Evolutionary conservation across 2,888 invertebrate genomes (phyloP).

Genomic region (Pyrocoelia pectoralis): DNA sequence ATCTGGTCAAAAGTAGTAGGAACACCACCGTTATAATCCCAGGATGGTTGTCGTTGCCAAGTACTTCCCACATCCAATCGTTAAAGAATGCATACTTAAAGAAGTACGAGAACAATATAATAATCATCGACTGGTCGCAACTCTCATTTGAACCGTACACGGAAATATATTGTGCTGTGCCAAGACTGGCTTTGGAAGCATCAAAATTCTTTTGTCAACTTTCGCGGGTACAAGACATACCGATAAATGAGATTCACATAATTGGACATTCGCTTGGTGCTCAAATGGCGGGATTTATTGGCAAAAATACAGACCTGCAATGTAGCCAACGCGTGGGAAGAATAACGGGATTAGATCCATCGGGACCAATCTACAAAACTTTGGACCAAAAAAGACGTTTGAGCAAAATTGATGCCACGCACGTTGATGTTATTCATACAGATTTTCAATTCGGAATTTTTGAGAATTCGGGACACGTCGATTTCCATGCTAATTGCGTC

Average conservation of each 20-base stretch:
- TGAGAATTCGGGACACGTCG: conserved; percentile 11
- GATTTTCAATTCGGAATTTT: conserved; percentile 13
- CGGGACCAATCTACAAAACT: conserved; percentile 13
- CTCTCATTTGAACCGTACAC: conserved; percentile 4
- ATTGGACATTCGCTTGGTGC: conserved; percentile 5
- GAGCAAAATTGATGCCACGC: conserved; percentile 10
- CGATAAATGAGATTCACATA: neutral
- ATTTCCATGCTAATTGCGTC: conserved; percentile 23
- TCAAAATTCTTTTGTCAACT: neutral
- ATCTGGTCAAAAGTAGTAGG: neutral
- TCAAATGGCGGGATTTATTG: neutral
- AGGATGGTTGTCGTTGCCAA: conserved; percentile 18
- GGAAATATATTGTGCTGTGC: conserved; percentile 8
- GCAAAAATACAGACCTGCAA: neutral
- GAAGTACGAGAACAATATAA: conserved; percentile 18
- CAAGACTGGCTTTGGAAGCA: neutral
- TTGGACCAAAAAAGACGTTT: neutral
- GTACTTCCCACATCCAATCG: neutral
- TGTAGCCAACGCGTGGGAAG: conserved; percentile 13
- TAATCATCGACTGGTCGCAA: conserved; percentile 18
- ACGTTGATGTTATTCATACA: conserved; percentile 25
- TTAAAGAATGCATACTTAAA: conserved; percentile 16
- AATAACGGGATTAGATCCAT: conserved; percentile 22
- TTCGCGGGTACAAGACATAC: neutral
- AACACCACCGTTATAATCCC: neutral